A percentile compares a stretch with the other conserved stretches of the same genome.
Evolutionary conservation across 53 echinoderm and acorn worm species (phyloP).

Genomic region (Mesocentrotus franciscanus): DNA sequence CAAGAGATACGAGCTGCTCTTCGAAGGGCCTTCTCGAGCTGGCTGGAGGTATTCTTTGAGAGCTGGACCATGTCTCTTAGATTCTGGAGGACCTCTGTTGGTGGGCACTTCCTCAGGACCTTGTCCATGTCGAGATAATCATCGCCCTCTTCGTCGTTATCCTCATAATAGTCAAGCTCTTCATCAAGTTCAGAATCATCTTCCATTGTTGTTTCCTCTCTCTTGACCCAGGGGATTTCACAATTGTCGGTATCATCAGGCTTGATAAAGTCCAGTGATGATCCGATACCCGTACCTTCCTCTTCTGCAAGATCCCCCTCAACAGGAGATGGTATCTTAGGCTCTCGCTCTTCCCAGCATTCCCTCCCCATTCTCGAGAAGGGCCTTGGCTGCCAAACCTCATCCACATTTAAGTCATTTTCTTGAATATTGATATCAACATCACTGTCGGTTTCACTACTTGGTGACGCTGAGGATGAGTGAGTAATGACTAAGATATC

Average conservation of each 20-base stretch:
- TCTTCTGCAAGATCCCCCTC: not conserved
- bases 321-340: not conserved
- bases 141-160: conserved; percentile 23
- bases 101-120: conserved; percentile 52
- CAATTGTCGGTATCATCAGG: not conserved
- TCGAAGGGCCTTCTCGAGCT: conserved; percentile 15
- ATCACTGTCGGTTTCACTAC: not conserved
- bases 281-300: not conserved
- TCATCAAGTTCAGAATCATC: conserved; percentile 24
- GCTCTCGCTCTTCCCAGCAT: not conserved
- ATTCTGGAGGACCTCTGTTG: conserved; percentile 44
- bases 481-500: not conserved
- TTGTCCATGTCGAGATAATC: conserved; percentile 56
- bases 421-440: not conserved
- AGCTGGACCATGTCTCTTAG: conserved; percentile 51
- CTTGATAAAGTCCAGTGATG: not conserved
- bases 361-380: conserved; percentile 25
- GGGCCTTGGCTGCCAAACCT: not conserved
- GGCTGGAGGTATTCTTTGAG: conserved; percentile 49
- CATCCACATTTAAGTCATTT: not conserved
- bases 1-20: conserved; percentile 3
- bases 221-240: not conserved
- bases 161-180: conserved; percentile 51
- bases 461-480: not conserved
- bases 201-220: not conserved